Evolutionary conservation across 2,113 vertebrate species (phyloP).

Genomic region (Chaetura pelagica): DNA sequence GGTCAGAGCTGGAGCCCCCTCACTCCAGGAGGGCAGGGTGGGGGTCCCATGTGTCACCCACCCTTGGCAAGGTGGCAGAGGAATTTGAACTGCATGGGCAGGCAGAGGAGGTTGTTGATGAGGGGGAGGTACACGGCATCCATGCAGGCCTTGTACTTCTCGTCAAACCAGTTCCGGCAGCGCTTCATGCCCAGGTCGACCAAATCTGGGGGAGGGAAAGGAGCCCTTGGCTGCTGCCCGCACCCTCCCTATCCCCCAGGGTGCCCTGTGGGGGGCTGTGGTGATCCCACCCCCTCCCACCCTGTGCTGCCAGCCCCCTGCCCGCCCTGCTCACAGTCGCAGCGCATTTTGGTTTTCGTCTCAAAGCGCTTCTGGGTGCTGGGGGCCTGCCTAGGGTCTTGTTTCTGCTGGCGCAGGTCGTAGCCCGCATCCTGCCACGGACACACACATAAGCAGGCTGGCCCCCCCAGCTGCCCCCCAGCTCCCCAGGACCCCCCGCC

Average conservation of each 20-base stretch:
- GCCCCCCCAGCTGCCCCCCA: too few species aligned
- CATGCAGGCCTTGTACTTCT: constrained; percentile 66
- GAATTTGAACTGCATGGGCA: constrained; percentile 88
- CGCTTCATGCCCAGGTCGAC: constrained; percentile 71
- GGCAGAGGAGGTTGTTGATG: constrained; percentile 85
- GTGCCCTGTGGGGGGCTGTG: background rate
- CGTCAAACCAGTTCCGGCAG: constrained; percentile 81
- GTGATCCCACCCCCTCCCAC: background rate
- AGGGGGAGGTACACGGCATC: constrained; percentile 64
- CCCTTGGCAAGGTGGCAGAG: constrained; percentile 81
- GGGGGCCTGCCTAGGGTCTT: accelerated
- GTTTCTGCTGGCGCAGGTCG: accelerated
- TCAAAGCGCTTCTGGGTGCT: constrained; percentile 82
- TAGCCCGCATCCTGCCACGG: constrained; percentile 77
- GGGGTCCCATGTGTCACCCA: background rate
- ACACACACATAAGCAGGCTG: background rate
- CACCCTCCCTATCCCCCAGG: accelerated
- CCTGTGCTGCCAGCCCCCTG: background rate
- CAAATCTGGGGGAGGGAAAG: constrained; percentile 69
- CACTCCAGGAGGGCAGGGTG: accelerated
- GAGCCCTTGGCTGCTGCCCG: background rate
- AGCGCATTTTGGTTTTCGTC: constrained; percentile 82
- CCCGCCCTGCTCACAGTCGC: constrained; percentile 76
- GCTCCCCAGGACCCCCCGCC: background rate
- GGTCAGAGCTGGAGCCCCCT: background rate